Conservation (phyloP, 2,888 invertebrate species). For the Vanessa cardui region DNA sequence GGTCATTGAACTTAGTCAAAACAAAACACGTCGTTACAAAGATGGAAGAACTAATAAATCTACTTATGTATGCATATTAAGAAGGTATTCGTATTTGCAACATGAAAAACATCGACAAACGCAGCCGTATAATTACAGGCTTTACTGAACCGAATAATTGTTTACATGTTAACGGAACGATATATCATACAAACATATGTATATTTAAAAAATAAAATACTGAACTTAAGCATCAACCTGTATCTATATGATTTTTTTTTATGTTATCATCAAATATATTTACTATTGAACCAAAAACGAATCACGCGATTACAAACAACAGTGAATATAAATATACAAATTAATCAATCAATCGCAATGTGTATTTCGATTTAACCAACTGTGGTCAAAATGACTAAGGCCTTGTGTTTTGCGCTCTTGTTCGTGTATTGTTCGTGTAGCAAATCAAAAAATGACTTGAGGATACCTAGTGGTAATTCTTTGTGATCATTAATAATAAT, state of each 20-base stretch:
- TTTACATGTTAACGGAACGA: no score
- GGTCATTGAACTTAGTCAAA: no score
- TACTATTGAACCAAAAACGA: slow-evolving; percentile 7
- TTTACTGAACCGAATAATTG: no score
- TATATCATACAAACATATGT: no score
- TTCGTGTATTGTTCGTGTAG: slow-evolving; percentile 18
- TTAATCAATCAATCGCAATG: slow-evolving; percentile 1
- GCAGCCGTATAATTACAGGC: no score
- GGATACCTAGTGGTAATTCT: slow-evolving; percentile 28
- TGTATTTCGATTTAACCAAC: neutral
- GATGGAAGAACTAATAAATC: no score
- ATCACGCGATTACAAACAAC: slow-evolving; percentile 26
- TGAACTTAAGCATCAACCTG: slow-evolving; percentile 16
- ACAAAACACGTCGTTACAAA: no score
- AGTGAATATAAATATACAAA: slow-evolving; percentile 11
- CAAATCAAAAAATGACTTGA: slow-evolving; percentile 17
- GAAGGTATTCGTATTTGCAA: no score
- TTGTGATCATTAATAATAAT: neutral
- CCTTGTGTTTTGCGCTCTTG: slow-evolving; percentile 23
- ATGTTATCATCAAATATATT: neutral
- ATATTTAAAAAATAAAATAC: neutral
- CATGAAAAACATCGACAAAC: no score
- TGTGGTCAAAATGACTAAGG: slow-evolving; percentile 17
- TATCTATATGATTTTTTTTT: slow-evolving; percentile 11
- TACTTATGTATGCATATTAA: no score